Conservation (phyloP, 2,113 vertebrate genomes). For the Notarius quadriscutis region DNA sequence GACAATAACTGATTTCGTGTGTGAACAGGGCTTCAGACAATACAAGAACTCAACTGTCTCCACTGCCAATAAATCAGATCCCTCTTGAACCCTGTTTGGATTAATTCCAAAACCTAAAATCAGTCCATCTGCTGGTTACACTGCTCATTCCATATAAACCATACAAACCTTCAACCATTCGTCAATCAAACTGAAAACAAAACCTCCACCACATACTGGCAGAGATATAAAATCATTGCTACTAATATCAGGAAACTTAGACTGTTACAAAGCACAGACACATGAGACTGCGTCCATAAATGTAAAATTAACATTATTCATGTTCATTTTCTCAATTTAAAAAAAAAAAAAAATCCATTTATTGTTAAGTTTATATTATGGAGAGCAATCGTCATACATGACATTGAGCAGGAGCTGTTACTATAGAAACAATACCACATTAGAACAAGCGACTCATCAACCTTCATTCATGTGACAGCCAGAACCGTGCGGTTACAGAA, state of each 20-base stretch:
- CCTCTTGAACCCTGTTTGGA: neutral
- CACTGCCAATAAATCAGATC: neutral
- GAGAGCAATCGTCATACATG: neutral
- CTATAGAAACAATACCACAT: neutral
- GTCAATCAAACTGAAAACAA: neutral
- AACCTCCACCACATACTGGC: neutral
- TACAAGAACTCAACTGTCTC: neutral
- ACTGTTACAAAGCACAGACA: neutral
- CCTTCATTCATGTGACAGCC: neutral
- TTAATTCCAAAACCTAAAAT: neutral
- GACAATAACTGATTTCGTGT: too few relatives aligned
- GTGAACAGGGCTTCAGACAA: neutral
- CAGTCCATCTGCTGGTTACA: neutral
- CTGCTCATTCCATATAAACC: neutral
- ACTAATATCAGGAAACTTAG: neutral
- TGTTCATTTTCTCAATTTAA: neutral
- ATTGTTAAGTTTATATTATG: neutral
- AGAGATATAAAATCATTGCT: neutral
- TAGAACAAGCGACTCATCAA: neutral
- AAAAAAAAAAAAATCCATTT: neutral
- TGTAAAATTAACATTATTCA: neutral
- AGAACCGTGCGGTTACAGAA: neutral
- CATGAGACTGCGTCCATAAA: neutral
- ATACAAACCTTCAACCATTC: neutral
- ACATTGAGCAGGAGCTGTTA: neutral